Conservation (phyloP, 2,113 vertebrate species). For the Camelus dromedarius region DNA sequence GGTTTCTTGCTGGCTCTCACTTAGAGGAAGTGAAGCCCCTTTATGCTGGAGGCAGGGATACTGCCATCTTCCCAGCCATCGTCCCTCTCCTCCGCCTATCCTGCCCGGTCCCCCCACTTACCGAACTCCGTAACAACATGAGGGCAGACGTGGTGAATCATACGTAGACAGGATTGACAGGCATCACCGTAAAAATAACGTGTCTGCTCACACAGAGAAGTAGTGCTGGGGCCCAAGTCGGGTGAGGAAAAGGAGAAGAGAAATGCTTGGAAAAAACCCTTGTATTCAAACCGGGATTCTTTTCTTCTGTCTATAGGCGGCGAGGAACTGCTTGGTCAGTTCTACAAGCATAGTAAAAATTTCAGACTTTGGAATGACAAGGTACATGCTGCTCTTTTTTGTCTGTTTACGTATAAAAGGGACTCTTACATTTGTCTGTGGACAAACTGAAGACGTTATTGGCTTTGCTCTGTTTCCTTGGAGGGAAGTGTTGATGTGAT, state of each 20-base stretch:
- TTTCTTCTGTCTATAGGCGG: constrained; percentile 88
- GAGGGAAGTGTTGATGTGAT: background rate
- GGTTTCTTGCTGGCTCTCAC: too few species aligned
- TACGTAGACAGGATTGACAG: too few species aligned
- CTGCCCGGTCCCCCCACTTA: too few species aligned
- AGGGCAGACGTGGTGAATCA: background rate
- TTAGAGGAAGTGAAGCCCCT: too few species aligned
- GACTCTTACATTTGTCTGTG: background rate
- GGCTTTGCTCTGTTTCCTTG: background rate
- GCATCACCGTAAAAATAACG: background rate
- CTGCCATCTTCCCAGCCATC: too few species aligned
- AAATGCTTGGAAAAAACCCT: background rate
- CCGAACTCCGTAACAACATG: too few species aligned
- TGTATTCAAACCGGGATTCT: background rate
- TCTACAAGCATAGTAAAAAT: constrained; percentile 91
- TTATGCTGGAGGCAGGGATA: too few species aligned
- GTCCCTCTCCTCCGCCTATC: too few species aligned
- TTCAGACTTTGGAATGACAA: constrained; percentile 94
- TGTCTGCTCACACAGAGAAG: background rate
- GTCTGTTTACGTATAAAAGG: background rate
- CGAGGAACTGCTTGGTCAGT: constrained; percentile 93
- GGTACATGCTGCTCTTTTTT: constrained; percentile 81
- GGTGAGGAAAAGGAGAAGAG: background rate
- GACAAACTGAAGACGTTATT: background rate
- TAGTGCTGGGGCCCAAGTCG: background rate